phyloP scores from a whole-genome alignment of 2,797 vertebrate species.

The Cyprinodon diabolis region DNA sequence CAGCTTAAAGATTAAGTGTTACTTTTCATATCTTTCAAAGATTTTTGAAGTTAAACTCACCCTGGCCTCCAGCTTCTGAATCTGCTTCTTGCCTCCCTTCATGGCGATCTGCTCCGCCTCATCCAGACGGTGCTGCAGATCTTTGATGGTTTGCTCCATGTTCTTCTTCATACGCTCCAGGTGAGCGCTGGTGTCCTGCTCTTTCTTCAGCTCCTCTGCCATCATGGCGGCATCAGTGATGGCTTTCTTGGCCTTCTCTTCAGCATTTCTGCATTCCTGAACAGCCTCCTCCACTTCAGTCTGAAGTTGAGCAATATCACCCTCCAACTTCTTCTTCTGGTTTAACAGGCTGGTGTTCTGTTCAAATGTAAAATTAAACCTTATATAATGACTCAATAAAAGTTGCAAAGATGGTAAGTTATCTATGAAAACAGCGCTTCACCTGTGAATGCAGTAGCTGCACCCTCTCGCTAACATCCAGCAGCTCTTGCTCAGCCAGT shows the following conservation, averaged over 20 bases:
- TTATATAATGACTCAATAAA: no score
- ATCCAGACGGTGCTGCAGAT: slow-evolving; percentile 89
- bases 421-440: no score
- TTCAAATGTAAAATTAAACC: background rate
- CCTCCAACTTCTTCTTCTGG: slow-evolving; percentile 89
- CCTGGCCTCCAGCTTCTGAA: slow-evolving; percentile 87
- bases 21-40: background rate
- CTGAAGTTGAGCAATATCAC: slow-evolving; percentile 84
- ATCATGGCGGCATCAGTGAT: slow-evolving; percentile 95
- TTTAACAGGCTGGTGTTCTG: slow-evolving; percentile 88
- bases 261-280: slow-evolving; percentile 88
- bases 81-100: slow-evolving; percentile 89
- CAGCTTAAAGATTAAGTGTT: slow-evolving; percentile 52
- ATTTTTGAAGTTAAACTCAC: slow-evolving; percentile 58
- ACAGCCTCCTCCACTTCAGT: slow-evolving; percentile 83
- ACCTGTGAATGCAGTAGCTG: slow-evolving; percentile 80
- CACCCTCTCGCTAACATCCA: slow-evolving; percentile 78
- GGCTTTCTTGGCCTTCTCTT: slow-evolving; percentile 93
- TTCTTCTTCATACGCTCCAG: slow-evolving; percentile 89
- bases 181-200: slow-evolving; percentile 91
- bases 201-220: slow-evolving; percentile 91
- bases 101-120: slow-evolving; percentile 90
- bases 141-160: slow-evolving; percentile 88
- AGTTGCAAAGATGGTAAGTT: no score
- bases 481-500: slow-evolving; percentile 85